Base-by-base conservation (phyloP, 2,888 invertebrate genomes). In the Prionchulus punctatus region DNA sequence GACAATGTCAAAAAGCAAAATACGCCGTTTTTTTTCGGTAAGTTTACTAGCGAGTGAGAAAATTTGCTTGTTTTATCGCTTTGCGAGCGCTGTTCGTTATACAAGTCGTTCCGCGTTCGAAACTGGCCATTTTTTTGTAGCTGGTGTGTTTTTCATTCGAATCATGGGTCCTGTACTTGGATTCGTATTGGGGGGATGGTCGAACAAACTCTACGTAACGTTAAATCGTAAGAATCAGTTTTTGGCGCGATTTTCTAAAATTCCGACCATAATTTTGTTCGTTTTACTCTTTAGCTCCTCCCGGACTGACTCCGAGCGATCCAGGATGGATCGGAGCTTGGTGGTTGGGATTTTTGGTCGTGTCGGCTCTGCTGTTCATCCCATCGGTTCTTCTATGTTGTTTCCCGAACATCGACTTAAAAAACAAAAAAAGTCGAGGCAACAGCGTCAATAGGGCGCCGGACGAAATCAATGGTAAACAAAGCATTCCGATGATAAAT, bases 311-410 rank as follows among this genome's bases (percentile, higher is more conserved):
- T 2, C 66, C 70, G 1, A 62, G 63, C 1, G 74, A 75, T 60
- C 73, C 73, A 1, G 66, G 71, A 57, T 75, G 74, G 74, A 73
- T 75, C 23, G 75, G 74, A 2, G 74, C 72, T 2, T 75, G 75
- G 75, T 75, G 74, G 74, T 61, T 73, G 26, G 72, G 73, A 12
- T 75, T 73, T 61, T 55, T 73, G 7, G 60, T 69, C 4, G 64
- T 70, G 36, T 68, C 66, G 47, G 52, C 60, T 2, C 58, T 64
- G 2, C 63, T 67, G 47, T 59, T 70, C 43, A 54, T 65, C 1
- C 66, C 71, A 0, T 67, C 71, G 1, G 31, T 74, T 1, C 65
- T 68, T 1, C 62, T 75, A 31, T 70, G 70, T 31, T 66, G 64
- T 36, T 74, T 71, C 60, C 72, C 73, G 1, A 61, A 61, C 0